These are phyloP conservation scores for Hipparchia sbordonii DNA, from an alignment of 2,888 invertebrate genomes.

Conservation along the genomic window DNA sequence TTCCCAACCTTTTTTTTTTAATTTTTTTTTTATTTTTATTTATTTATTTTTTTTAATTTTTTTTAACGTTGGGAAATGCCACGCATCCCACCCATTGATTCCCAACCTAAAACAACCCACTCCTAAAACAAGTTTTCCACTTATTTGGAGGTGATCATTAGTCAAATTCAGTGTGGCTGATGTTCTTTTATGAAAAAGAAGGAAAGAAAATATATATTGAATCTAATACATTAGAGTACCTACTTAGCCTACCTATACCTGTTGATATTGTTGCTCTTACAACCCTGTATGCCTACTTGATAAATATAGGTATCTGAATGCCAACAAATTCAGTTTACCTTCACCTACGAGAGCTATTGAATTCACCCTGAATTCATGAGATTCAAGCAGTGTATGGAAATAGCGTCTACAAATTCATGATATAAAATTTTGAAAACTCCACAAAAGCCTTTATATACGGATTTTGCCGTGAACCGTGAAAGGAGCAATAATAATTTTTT, in stretches of 20 bases:
- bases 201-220: no score
- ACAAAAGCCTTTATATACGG: background rate
- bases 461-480: background rate
- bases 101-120: no score
- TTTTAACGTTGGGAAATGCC: no score
- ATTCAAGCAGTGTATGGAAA: slow-evolving; percentile 24
- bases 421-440: background rate
- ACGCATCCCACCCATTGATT: no score
- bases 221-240: no score
- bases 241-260: background rate
- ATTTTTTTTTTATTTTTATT: no score
- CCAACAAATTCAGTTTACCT: slow-evolving; percentile 9
- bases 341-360: slow-evolving; percentile 15
- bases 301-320: slow-evolving; percentile 4
- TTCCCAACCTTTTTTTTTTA: no score
- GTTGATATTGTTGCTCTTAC: background rate
- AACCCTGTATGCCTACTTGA: slow-evolving; percentile 4
- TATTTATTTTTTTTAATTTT: no score
- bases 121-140: no score
- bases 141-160: no score
- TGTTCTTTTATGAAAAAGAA: no score
- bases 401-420: slow-evolving; percentile 23
- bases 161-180: no score
- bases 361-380: slow-evolving; percentile 23
- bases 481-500: background rate